Evolutionary conservation across 2,113 vertebrate genomes (phyloP).

Genomic region (Syrrhaptes paradoxus): DNA sequence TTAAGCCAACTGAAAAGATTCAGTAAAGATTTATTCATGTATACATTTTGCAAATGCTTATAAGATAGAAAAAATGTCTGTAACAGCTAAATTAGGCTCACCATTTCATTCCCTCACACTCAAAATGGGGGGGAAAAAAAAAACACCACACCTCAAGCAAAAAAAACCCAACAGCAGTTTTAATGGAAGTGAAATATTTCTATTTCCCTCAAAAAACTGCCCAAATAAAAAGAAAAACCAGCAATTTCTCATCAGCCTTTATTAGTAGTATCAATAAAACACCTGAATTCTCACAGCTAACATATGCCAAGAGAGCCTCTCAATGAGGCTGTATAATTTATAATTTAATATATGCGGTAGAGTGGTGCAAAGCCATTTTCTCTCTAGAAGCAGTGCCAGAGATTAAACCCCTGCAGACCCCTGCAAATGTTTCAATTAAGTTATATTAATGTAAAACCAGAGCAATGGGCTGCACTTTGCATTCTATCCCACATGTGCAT

Average conservation of each 20-base stretch:
- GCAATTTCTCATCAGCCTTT: background rate
- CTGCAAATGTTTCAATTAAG: background rate
- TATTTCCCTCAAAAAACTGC: background rate
- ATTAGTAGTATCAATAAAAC: background rate
- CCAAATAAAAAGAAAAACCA: background rate
- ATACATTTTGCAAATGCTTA: background rate
- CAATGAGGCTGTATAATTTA: background rate
- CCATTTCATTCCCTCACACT: background rate
- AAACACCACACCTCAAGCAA: too few relatives aligned
- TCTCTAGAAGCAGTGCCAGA: background rate
- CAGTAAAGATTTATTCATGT: background rate
- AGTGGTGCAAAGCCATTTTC: constrained; percentile 2
- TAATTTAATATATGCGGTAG: background rate
- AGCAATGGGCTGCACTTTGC: background rate
- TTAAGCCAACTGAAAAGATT: background rate
- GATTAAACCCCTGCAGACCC: constrained; percentile 1
- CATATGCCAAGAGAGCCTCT: background rate
- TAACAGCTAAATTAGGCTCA: background rate
- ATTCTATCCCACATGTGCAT: background rate
- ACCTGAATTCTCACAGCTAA: background rate
- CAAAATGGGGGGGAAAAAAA: too few relatives aligned
- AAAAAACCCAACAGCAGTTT: background rate
- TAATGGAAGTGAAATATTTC: background rate
- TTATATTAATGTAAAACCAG: background rate
- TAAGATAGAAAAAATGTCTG: background rate